Percentiles rank a stretch among this genome's conserved stretches.
Evolutionary conservation across 1,140 invertebrate genomes (phyloP).

Genomic region (Papilio dardanus): DNA sequence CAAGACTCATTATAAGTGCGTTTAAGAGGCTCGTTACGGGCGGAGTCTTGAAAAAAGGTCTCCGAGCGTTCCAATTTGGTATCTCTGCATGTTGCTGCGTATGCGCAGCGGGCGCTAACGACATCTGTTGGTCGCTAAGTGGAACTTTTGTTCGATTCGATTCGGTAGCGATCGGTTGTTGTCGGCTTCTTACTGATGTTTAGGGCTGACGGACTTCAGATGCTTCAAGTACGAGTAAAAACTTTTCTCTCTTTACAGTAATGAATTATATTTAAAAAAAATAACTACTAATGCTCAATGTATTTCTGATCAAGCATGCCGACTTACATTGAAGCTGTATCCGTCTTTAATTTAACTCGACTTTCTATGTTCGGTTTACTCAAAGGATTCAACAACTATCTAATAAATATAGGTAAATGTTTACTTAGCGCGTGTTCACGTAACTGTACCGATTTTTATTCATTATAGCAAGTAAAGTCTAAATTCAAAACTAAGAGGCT

Average conservation of each 20-base stretch:
- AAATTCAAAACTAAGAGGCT: too few relatives aligned
- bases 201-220: constrained; percentile 23
- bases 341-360: not conserved
- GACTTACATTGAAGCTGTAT: not conserved
- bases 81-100: constrained; percentile 49
- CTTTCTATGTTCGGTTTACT: constrained; percentile 3
- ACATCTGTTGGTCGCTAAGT: constrained; percentile 74
- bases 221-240: constrained; percentile 7
- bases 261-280: not conserved
- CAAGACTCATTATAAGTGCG: constrained; percentile 33
- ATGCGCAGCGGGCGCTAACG: constrained; percentile 73
- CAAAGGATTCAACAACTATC: not conserved
- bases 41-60: constrained; percentile 30
- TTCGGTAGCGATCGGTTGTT: constrained; percentile 52
- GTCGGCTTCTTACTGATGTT: constrained; percentile 43
- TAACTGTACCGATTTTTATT: too few relatives aligned
- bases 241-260: not conserved
- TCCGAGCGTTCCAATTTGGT: constrained; percentile 51
- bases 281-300: not conserved
- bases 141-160: constrained; percentile 74
- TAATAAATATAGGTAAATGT: too few relatives aligned
- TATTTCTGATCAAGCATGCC: not conserved
- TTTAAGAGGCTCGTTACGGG: constrained; percentile 35
- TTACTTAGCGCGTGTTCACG: too few relatives aligned
- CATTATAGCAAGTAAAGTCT: too few relatives aligned